A percentile compares a stretch with the other conserved stretches of the same genome.
Evolutionary conservation across 2,797 vertebrate species (phyloP).

Genomic region (Meda fulgida): DNA sequence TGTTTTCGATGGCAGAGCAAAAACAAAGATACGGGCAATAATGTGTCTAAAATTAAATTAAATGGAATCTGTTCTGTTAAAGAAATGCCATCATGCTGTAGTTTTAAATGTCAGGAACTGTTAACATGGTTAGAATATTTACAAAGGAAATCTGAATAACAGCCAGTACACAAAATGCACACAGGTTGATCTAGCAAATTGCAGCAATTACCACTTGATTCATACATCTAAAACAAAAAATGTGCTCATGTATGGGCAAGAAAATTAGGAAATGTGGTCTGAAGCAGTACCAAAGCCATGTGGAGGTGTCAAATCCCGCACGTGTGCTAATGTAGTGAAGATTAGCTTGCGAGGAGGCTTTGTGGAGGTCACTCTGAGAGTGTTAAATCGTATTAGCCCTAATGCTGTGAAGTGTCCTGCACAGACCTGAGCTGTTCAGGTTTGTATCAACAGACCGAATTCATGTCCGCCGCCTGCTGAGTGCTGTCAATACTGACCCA

Average conservation of each 20-base stretch:
- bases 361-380: conserved; percentile 38
- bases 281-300: not conserved
- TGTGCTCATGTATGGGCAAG: not conserved
- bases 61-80: not conserved
- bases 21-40: no score
- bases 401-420: conserved; percentile 23
- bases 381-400: conserved; percentile 51
- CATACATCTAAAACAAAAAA: not conserved
- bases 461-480: not conserved
- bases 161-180: not conserved
- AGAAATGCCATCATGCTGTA: not conserved
- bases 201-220: not conserved
- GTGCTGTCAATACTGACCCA: conserved; percentile 17
- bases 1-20: no score
- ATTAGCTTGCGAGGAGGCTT: conserved; percentile 22
- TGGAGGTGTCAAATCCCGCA: not conserved
- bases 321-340: conserved; percentile 14
- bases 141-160: not conserved
- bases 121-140: not conserved
- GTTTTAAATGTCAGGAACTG: not conserved
- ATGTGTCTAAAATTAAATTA: no score
- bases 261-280: not conserved
- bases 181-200: not conserved
- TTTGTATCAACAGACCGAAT: conserved; percentile 42
- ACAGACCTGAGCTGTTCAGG: conserved; percentile 19